These are phyloP conservation scores for Rhabdomys dilectus DNA, from an alignment of 2,113 vertebrate species.

Conservation along the genomic window DNA sequence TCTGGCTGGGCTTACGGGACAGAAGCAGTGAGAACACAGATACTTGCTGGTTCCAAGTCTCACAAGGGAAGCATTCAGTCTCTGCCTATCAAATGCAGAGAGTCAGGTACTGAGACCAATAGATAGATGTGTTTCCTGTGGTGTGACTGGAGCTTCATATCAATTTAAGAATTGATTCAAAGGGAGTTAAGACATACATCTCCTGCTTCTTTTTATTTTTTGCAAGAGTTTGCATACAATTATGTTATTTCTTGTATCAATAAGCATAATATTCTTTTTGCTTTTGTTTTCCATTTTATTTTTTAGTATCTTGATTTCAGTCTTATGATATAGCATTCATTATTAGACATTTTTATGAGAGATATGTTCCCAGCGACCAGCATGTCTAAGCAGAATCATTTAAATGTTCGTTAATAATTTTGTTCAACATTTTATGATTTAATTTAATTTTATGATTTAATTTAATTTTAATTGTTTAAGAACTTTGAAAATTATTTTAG, in stretches of 20 bases:
- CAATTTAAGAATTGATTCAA: background rate
- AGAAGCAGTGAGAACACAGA: background rate
- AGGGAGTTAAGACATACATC: background rate
- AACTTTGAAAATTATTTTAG: slow-evolving; percentile 48
- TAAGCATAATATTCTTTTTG: background rate
- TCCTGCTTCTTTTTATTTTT: background rate
- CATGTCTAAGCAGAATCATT: background rate
- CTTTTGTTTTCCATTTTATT: background rate
- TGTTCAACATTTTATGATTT: background rate
- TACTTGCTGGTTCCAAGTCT: background rate
- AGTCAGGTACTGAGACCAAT: background rate
- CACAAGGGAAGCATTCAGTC: background rate
- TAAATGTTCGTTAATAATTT: slow-evolving; percentile 9
- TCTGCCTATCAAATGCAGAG: background rate
- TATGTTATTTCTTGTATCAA: background rate
- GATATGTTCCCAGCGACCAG: background rate
- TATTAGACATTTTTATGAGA: background rate
- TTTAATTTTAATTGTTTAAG: background rate
- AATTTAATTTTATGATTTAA: background rate
- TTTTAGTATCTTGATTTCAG: background rate
- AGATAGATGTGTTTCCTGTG: background rate
- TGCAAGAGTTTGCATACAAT: background rate
- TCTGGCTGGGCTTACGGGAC: background rate
- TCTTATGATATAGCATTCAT: background rate
- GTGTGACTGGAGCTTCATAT: background rate